A percentile compares a stretch with the other conserved stretches of the same genome.
Conservation (phyloP, 2,888 invertebrate species). For the Spodoptera picta region DNA sequence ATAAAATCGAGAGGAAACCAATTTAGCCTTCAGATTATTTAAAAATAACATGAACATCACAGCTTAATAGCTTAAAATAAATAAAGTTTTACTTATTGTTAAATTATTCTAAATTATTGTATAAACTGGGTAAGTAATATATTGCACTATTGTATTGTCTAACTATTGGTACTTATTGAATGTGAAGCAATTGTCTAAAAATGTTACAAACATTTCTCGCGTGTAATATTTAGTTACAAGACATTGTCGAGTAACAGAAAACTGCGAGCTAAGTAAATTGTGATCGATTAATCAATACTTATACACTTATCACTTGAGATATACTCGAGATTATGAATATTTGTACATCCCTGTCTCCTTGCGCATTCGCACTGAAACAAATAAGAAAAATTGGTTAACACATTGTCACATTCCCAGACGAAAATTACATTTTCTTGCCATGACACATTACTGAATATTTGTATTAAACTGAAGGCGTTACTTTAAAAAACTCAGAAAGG, state of each 20-base stretch:
- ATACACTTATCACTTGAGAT: constrained; percentile 23
- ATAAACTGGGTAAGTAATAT: constrained; percentile 56
- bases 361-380: constrained; percentile 85
- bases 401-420: background rate
- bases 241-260: constrained; percentile 24
- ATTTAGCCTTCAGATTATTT: constrained; percentile 54
- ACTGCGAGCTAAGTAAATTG: constrained; percentile 20
- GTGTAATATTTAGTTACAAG: constrained; percentile 30
- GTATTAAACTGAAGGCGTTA: too few species aligned
- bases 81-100: constrained; percentile 48
- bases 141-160: constrained; percentile 63
- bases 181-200: constrained; percentile 34
- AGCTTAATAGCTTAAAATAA: constrained; percentile 59
- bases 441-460: too few species aligned
- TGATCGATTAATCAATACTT: constrained; percentile 36
- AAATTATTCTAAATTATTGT: constrained; percentile 42
- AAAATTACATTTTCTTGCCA: too few species aligned
- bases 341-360: constrained; percentile 86
- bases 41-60: constrained; percentile 52
- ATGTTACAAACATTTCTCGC: constrained; percentile 42
- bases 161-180: constrained; percentile 46
- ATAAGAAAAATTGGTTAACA: constrained; percentile 50
- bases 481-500: too few species aligned
- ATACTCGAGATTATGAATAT: constrained; percentile 72
- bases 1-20: constrained; percentile 51